Percentiles rank a stretch among this genome's conserved stretches.
Evolutionary conservation across 2,113 vertebrate species (phyloP).

Genomic region (Chaetorhynchus papuensis): DNA sequence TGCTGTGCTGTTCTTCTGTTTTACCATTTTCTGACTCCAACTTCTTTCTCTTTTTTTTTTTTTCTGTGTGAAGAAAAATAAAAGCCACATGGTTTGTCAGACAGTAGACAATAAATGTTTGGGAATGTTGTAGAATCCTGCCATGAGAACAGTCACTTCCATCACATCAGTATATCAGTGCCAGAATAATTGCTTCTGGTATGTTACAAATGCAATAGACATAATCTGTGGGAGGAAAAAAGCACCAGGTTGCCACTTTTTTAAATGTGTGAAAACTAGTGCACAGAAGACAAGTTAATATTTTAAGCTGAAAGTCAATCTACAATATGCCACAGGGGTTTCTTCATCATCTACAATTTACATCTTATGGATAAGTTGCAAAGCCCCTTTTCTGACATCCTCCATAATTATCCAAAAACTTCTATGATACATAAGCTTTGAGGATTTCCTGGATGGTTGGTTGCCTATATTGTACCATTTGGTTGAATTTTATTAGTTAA

Average conservation of each 20-base stretch:
- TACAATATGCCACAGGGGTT: background rate
- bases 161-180: background rate
- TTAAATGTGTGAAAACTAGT: background rate
- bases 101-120: background rate
- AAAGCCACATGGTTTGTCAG: background rate
- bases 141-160: background rate
- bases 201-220: background rate
- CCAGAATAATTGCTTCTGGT: background rate
- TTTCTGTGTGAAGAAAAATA: background rate
- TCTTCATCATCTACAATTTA: background rate
- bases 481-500: background rate
- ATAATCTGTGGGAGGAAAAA: background rate
- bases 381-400: background rate
- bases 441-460: background rate
- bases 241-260: background rate
- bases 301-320: background rate
- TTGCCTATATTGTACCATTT: background rate
- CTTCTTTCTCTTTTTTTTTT: background rate
- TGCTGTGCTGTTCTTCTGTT: background rate
- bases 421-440: background rate
- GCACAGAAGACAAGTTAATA: background rate
- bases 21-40: background rate
- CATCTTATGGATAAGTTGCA: background rate
- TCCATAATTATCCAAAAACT: background rate
- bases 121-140: background rate